These are phyloP conservation scores for Riptortus pedestris DNA, from an alignment of 1,140 invertebrate genomes.

Conservation along the genomic window DNA sequence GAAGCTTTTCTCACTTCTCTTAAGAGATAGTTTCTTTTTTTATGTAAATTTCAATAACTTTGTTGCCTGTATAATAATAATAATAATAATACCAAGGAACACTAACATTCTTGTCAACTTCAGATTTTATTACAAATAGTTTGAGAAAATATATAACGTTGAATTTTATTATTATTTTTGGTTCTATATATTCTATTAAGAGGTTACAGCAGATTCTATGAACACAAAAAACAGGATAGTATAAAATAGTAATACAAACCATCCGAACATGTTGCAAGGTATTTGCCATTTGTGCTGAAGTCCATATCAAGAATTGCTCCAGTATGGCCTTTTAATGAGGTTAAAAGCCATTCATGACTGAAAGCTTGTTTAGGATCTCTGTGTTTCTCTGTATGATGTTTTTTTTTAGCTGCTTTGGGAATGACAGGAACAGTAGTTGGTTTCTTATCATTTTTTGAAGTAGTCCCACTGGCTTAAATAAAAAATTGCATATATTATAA, in stretches of 20 bases:
- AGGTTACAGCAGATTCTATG: background rate
- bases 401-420: conserved; percentile 24
- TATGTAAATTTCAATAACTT: too few species aligned
- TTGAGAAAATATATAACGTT: too few species aligned
- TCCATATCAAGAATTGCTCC: conserved; percentile 58
- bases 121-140: too few species aligned
- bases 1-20: too few species aligned
- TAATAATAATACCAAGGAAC: too few species aligned
- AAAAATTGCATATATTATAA: background rate
- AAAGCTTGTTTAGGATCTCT: conserved; percentile 21
- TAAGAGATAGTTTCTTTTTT: too few species aligned
- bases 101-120: too few species aligned
- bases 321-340: conserved; percentile 69
- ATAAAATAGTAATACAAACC: conserved; percentile 42
- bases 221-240: background rate
- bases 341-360: conserved; percentile 49
- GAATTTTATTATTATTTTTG: too few species aligned
- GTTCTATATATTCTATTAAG: too few species aligned
- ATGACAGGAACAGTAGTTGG: background rate
- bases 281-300: conserved; percentile 74
- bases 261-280: conserved; percentile 65
- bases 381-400: conserved; percentile 26
- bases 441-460: background rate
- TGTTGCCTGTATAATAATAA: too few species aligned
- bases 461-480: background rate